Evolutionary conservation across 2,888 invertebrate genomes (phyloP), one percentile per base, ranked within the genome.

Genomic region (Oscheius sp.): DNA sequence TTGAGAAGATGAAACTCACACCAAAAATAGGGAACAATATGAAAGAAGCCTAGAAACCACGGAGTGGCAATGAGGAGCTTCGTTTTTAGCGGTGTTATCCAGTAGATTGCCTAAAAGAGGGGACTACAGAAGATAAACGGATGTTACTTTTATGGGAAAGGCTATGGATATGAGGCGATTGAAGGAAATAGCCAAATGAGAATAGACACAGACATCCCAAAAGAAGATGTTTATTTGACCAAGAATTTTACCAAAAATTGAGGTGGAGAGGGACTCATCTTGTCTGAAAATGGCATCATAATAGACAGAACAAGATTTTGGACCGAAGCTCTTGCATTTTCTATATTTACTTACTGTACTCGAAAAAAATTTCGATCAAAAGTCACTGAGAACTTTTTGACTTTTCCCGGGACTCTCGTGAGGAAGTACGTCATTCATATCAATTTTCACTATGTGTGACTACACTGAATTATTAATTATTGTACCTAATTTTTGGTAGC

Each of bases 151-250:
- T 16, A 76, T 58, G 0, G 81, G 81, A 52, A 78, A 75, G 0
- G 75, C 69, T 9, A 81, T 81, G 1, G 79, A 75, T 5, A 78
- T 64, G 27, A 78, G 78, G 18, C 81, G 76, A 66, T 82, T 82
- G 46, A 77, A 59, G 1, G 81, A 78, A 45, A 82, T 80, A 1
- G 78, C 76, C 18, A 79, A 53, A 59, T 82, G 81, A 0, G 81
- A 79, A 70, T 82, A 82, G 18, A 77, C 77, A 55, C 81, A 79
- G 1, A 78, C 81, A 68, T 82, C 75, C 81, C 81, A 82, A 71
- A 79, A 79, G 41, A 82, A 71, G 43, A 82, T 80, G 58, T 78
- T 78, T 27, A 82, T 69, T 68, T 82, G 78, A n/a, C 80, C 80
- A 0, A 77, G 63, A 1, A 75, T 27, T 52, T 75, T 77, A 9